Conservation (phyloP, 2,797 vertebrate genomes). For the Gallinago nigripennis region DNA sequence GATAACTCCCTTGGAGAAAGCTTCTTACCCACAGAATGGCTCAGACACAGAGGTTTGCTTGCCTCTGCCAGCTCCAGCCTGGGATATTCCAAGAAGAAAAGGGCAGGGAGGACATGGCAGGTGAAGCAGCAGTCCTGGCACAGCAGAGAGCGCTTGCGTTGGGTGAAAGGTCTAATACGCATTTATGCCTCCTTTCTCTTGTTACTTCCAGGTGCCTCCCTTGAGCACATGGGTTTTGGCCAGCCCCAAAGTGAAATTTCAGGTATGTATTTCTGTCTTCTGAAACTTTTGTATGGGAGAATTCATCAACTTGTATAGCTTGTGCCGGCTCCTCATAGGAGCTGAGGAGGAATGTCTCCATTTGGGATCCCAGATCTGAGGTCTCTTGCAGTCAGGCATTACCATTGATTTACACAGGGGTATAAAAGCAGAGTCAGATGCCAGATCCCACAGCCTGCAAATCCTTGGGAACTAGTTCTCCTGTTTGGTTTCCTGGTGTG, state of each 20-base stretch:
- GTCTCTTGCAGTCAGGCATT: neutral
- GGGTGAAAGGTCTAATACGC: neutral
- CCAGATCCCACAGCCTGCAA: neutral
- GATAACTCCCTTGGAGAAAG: slow-evolving; percentile 4
- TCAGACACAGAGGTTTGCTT: neutral
- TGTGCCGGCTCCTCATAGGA: neutral
- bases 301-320: neutral
- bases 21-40: neutral
- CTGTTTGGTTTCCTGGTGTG: slow-evolving; percentile 1
- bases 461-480: slow-evolving; percentile 39
- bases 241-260: neutral
- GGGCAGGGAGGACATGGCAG: neutral
- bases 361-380: neutral
- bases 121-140: neutral
- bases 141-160: neutral
- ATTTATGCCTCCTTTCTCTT: neutral
- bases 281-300: neutral
- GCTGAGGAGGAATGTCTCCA: neutral
- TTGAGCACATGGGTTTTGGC: neutral
- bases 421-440: neutral
- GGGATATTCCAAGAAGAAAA: neutral
- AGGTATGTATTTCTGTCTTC: neutral
- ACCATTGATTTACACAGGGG: neutral
- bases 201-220: neutral
- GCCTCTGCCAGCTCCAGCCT: neutral